Conservation (phyloP, 2,113 vertebrate species). For the Passer domesticus region DNA sequence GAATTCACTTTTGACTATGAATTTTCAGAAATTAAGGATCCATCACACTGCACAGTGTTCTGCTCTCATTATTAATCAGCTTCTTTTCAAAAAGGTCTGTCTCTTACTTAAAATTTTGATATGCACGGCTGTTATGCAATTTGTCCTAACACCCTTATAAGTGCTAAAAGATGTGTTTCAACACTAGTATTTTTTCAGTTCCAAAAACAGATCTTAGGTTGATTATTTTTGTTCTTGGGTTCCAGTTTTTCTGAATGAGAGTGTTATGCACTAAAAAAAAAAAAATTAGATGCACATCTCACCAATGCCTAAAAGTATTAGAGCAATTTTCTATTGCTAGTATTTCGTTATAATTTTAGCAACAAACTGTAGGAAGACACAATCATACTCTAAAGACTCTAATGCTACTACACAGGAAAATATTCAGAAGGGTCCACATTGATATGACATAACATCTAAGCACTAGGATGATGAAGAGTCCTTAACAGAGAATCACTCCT, state of each 20-base stretch:
- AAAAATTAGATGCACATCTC: background rate
- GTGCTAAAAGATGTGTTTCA: rapidly evolving
- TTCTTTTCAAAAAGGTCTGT: background rate
- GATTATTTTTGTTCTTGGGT: background rate
- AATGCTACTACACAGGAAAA: background rate
- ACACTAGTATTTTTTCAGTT: background rate
- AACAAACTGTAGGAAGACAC: background rate
- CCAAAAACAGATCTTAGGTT: background rate
- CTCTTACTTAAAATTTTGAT: background rate
- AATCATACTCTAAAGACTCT: background rate
- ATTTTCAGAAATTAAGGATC: background rate
- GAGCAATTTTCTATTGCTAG: background rate
- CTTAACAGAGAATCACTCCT: background rate
- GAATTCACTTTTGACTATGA: background rate
- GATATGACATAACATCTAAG: background rate
- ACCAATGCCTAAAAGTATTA: background rate
- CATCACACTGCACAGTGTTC: rapidly evolving
- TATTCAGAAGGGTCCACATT: background rate
- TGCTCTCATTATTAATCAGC: background rate
- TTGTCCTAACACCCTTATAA: background rate
- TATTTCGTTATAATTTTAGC: background rate
- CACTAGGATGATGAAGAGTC: background rate
- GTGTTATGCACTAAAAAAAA: background rate
- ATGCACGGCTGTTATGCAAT: background rate
- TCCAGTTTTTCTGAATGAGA: background rate